phyloP scores from a whole-genome alignment of 2,888 invertebrate genomes.

The Fragum sueziense region DNA sequence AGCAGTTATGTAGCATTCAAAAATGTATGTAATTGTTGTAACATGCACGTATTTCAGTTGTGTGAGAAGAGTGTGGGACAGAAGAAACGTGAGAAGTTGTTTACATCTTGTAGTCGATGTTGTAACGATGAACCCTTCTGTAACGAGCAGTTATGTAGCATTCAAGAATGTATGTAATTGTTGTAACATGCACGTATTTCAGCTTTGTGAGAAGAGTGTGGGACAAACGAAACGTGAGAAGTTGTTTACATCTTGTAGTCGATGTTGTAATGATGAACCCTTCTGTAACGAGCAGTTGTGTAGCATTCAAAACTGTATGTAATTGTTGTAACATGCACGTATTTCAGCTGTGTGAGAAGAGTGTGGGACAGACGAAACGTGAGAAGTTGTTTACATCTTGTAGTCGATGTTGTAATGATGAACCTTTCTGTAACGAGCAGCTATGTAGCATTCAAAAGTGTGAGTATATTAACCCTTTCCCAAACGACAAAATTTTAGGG shows the following conservation, averaged over 20 bases:
- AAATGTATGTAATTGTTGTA: neutral
- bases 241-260: constrained; percentile 2
- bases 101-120: constrained; percentile 9
- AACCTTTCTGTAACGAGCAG: constrained; percentile 14
- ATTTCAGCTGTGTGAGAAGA: constrained; percentile 8
- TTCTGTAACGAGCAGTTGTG: constrained; percentile 11
- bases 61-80: constrained; percentile 20
- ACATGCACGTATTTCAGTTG: neutral
- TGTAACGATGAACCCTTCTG: constrained; percentile 19
- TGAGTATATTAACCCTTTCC: no score
- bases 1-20: constrained; percentile 6
- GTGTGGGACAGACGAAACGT: neutral
- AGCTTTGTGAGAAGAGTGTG: constrained; percentile 7
- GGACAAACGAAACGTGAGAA: neutral
- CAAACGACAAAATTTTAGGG: no score
- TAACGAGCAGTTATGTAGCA: constrained; percentile 8
- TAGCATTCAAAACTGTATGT: neutral
- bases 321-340: no score
- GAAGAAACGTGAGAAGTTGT: neutral
- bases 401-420: constrained; percentile 18
- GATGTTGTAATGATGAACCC: constrained; percentile 16
- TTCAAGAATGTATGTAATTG: neutral
- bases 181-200: neutral
- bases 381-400: neutral
- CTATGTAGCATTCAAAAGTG: neutral